Evolutionary conservation across 2,113 vertebrate species (phyloP), one percentile per base, ranked within the genome.

Genomic region (Psophia crepitans): DNA sequence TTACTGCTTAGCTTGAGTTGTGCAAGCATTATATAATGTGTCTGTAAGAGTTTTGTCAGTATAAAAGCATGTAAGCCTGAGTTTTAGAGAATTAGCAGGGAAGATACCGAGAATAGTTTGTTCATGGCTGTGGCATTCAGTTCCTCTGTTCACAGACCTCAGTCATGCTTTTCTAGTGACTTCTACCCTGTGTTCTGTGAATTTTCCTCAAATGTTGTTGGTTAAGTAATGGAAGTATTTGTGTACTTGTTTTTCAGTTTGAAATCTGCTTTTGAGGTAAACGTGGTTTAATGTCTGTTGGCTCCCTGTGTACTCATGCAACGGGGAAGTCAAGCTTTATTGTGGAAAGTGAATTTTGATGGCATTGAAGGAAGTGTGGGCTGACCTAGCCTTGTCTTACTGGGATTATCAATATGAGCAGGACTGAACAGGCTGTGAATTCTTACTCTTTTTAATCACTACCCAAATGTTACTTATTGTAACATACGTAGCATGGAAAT

Each of bases 91-190:
- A 82, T 71, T 95, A 92, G 19, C 43, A 91, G 70, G 23, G 21
- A 75, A 48, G 14, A 20, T 89, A 58, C 39, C 53, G 84, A 48
- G 28, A 89, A 60, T 68, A 80, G 13, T 35, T 89, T 5, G 14
- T 76, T 90, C 77, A 80, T 87, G 48, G 37, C 54, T 92, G 60
- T 90, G 73, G 83, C 95, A 82, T 97, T 79, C 30, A 71, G 24
- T 66, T 77, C 70, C 39, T 12, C 37, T 84, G n/a, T 60, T 86
- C 89, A 54, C 8, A 81, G 46, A 75, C 14, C 76, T 91, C 49
- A 54, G 53, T 22, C 24, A 3, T 87, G 46, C 32, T 94, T 80
- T 85, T 76, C 9, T 84, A 49, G 58, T 64, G 41, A 23, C 24
- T 92, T 93, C 39, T 11, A 84, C 46, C 8, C 65, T 14, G 1